A percentile compares a stretch with the other conserved stretches of the same genome.
Conservation (phyloP, 2,113 vertebrate genomes). For the Equus quagga region DNA sequence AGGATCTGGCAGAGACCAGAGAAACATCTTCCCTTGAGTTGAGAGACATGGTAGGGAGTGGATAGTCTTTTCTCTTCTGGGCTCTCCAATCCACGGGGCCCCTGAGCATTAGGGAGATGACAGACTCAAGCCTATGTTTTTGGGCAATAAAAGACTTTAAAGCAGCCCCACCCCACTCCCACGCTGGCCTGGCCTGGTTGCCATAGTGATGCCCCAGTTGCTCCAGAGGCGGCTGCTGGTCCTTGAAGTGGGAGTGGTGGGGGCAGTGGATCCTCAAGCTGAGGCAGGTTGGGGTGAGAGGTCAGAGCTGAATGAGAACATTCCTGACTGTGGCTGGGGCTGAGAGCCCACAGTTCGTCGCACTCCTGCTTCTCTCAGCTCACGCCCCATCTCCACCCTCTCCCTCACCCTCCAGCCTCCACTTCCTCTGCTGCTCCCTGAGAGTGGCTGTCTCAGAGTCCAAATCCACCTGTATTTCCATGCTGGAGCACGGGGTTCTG, state of each 20-base stretch:
- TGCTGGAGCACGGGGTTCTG: background rate
- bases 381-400: background rate
- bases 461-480: background rate
- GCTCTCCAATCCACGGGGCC: background rate
- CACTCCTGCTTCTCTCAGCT: background rate
- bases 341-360: background rate
- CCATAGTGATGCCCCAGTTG: constrained; percentile 62
- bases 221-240: constrained; percentile 51
- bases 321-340: background rate
- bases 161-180: background rate
- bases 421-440: background rate
- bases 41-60: background rate
- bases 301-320: constrained; percentile 68
- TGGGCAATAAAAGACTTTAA: constrained; percentile 43
- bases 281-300: constrained; percentile 66
- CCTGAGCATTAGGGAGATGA: background rate
- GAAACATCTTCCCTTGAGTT: background rate
- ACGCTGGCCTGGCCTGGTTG: constrained; percentile 51
- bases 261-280: background rate
- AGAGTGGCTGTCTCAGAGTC: background rate
- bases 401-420: background rate
- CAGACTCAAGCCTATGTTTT: constrained; percentile 8
- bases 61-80: background rate
- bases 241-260: constrained; percentile 41
- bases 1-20: background rate